A percentile compares a stretch with the other conserved stretches of the same genome.
These are phyloP conservation scores for Cryptosula pallasiana DNA, from an alignment of 2,888 invertebrate species.

Conservation along the genomic window DNA sequence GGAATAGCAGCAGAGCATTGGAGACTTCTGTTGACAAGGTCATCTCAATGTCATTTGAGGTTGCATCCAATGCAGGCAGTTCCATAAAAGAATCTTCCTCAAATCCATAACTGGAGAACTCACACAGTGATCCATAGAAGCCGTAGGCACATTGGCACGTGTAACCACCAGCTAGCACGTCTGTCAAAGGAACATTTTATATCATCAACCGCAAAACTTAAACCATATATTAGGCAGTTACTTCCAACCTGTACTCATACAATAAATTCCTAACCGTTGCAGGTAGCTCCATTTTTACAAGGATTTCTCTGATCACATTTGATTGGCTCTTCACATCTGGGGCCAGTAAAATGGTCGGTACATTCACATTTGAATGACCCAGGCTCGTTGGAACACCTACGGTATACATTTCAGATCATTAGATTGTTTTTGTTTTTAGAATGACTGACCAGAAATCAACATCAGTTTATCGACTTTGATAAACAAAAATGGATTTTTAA, in stretches of 20 bases:
- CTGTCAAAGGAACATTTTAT: not conserved
- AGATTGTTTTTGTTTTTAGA: too few relatives aligned
- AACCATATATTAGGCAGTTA: too few relatives aligned
- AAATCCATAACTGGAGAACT: constrained; percentile 84
- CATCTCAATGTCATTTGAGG: constrained; percentile 82
- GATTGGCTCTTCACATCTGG: constrained; percentile 34
- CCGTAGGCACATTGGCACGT: constrained; percentile 74
- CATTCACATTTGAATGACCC: constrained; percentile 41
- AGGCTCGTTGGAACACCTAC: constrained; percentile 57
- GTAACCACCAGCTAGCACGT: constrained; percentile 59
- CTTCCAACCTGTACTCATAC: not conserved
- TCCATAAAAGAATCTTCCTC: constrained; percentile 82
- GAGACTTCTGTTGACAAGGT: constrained; percentile 81
- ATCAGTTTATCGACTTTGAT: too few relatives aligned
- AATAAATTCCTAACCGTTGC: constrained; percentile 27
- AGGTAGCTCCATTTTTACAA: constrained; percentile 39
- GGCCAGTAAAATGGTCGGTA: constrained; percentile 38
- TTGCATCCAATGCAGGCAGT: constrained; percentile 71
- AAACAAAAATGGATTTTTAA: too few relatives aligned
- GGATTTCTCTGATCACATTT: constrained; percentile 37
- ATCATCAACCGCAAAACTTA: not conserved
- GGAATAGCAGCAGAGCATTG: constrained; percentile 81
- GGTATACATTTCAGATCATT: too few relatives aligned
- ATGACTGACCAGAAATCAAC: too few relatives aligned
- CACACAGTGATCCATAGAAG: constrained; percentile 80